Base-by-base conservation (phyloP, 2,797 vertebrate species). In the Lepilemur ruficaudatus region DNA sequence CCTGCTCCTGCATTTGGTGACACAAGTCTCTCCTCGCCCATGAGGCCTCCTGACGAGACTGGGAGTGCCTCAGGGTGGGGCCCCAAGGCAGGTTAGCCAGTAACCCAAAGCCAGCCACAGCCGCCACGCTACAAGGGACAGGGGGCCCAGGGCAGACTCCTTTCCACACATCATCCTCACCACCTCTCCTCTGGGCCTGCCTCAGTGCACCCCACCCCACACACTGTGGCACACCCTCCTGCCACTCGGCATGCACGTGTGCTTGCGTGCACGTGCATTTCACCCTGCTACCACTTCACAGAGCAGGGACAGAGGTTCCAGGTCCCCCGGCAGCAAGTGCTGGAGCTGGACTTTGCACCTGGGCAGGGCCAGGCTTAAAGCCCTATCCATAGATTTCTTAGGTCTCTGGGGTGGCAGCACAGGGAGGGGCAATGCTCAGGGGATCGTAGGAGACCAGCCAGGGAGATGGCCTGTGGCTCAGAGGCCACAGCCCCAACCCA, bases 1-100 rank as follows among this genome's bases (percentile, higher is more conserved):
- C 91, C 89, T 82, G 67, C 25, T 52, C 69, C 69, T 50, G 72
- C 46, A 9, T 88, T 88, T 92, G 75, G 88, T 95, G 63, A 95
- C 82, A 93, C 61, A 86, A 78, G 76, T 83, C 90, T 89, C 35
- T 83, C 55, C 84, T 87, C 41, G 13, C 72, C 69, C 23, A 52
- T 79, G 48, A 78, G 50, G 12, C 35, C 61, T 55, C 85, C 72
- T 59, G 10, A 41, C 25, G 28, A 91, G 59, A 81, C 32, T 48
- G 48, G 70, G 69, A 91, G 38, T 72, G 61, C 88, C 78, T 69
- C 25, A 20, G 78, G 83, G 91, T 6, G n/a, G 92, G 83, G 80
- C 41, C 48, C 78, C 63, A 17, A 61, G 76, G 28, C 83, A 94
- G 65, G 52, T 70, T 61, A 61, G 35, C 43, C 22, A 17, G 46